phyloP scores from a whole-genome alignment of 2,797 vertebrate species.

The Cirrhinus molitorella region DNA sequence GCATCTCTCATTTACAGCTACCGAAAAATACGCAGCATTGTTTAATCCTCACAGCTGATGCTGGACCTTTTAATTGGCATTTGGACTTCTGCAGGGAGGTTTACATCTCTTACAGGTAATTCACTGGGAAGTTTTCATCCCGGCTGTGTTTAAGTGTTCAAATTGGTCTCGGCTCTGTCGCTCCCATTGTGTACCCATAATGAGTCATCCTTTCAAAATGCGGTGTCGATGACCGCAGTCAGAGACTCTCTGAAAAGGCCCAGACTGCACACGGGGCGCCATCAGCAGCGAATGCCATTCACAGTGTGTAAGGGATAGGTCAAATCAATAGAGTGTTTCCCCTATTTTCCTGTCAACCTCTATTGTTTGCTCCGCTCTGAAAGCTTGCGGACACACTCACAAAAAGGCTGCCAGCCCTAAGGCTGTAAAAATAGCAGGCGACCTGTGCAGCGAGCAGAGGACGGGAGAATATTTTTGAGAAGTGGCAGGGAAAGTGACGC shows the following conservation, averaged over 20 bases:
- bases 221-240: conserved; percentile 66
- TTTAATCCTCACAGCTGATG: conserved; percentile 52
- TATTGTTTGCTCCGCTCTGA: conserved; percentile 69
- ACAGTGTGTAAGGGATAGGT: conserved; percentile 71
- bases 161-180: conserved; percentile 62
- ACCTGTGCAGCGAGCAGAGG: conserved; percentile 61
- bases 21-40: background rate
- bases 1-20: conserved; percentile 10
- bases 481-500: conserved; percentile 69
- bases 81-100: conserved; percentile 56
- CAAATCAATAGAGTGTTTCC: conserved; percentile 72
- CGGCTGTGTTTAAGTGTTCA: conserved; percentile 53
- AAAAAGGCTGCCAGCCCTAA: conserved; percentile 66
- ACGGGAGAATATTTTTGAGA: conserved; percentile 72
- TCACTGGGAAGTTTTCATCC: conserved; percentile 35
- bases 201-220: conserved; percentile 62
- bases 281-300: conserved; percentile 69
- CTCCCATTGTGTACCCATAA: conserved; percentile 64
- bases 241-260: conserved; percentile 66
- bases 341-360: conserved; percentile 65
- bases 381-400: conserved; percentile 67
- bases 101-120: conserved; percentile 48
- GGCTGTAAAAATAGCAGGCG: conserved; percentile 69
- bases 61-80: conserved; percentile 59
- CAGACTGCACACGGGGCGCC: conserved; percentile 67